phyloP scores from a whole-genome alignment of 2,888 invertebrate species.

The Heliconius sara region DNA sequence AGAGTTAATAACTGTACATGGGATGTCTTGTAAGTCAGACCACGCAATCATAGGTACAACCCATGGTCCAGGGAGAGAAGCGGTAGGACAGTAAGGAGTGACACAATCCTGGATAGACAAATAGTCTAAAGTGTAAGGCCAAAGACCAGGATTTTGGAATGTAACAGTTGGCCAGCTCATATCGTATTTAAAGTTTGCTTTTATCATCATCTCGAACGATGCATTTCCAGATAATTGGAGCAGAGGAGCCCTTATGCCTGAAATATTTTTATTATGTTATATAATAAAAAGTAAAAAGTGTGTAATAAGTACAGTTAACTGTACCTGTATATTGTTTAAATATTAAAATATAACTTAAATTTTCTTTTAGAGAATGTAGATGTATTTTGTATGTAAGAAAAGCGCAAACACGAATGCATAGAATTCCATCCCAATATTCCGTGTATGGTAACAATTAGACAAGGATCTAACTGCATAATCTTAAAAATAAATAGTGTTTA shows the following conservation, averaged over 20 bases:
- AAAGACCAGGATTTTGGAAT: constrained; percentile 75
- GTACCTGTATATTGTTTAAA: too few species aligned
- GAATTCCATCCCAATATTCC: too few species aligned
- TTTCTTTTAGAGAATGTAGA: too few species aligned
- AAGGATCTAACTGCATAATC: not conserved
- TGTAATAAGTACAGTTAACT: too few species aligned
- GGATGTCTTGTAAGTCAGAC: constrained; percentile 68
- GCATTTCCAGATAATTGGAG: constrained; percentile 83
- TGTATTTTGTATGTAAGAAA: too few species aligned
- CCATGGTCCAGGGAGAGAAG: constrained; percentile 85
- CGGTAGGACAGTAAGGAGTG: constrained; percentile 82
- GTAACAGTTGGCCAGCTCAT: constrained; percentile 84
- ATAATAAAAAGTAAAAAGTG: too few species aligned
- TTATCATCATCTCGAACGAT: constrained; percentile 82
- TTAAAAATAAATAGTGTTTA: not conserved
- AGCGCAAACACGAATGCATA: too few species aligned
- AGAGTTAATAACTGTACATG: constrained; percentile 85
- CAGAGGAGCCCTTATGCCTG: constrained; percentile 83
- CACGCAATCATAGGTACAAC: constrained; percentile 86
- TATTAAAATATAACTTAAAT: too few species aligned
- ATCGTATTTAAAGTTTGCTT: constrained; percentile 83
- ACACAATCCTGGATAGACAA: constrained; percentile 82
- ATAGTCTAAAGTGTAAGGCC: constrained; percentile 88
- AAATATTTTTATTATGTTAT: constrained; percentile 20
- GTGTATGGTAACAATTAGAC: too few species aligned